phyloP scores from a whole-genome alignment of 1,140 invertebrate genomes.

The Limonius californicus region DNA sequence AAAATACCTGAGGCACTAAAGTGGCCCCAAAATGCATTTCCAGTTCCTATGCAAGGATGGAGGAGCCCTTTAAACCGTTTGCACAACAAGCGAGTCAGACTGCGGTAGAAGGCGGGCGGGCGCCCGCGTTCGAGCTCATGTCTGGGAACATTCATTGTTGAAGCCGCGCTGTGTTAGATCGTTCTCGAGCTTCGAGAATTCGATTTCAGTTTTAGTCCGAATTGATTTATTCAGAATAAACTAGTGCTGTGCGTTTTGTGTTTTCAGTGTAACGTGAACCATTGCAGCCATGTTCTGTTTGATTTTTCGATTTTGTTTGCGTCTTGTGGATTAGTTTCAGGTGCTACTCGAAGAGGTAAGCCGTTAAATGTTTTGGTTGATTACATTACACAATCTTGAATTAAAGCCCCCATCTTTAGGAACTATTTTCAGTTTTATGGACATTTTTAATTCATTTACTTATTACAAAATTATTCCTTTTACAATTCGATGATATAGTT shows the following conservation, averaged over 20 bases:
- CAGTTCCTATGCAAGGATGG: neutral
- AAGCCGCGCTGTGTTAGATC: slow-evolving; percentile 2
- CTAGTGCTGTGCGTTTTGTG: neutral
- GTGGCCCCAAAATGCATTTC: slow-evolving; percentile 3
- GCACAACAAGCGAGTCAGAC: slow-evolving; percentile 1
- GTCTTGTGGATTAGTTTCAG: slow-evolving; percentile 4
- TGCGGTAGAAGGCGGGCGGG: slow-evolving; percentile 7
- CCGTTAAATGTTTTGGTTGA: neutral
- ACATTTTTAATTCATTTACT: no score
- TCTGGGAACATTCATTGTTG: slow-evolving; percentile 11
- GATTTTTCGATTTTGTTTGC: neutral
- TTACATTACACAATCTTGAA: neutral
- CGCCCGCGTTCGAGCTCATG: slow-evolving; percentile 7
- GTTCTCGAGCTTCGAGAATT: slow-evolving; percentile 5
- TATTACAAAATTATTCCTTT: no score
- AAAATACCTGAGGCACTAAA: neutral
- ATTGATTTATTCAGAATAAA: neutral
- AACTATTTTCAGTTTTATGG: no score
- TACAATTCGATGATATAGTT: no score
- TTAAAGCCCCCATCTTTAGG: neutral
- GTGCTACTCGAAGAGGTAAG: neutral
- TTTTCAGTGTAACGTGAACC: neutral
- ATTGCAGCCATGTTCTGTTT: neutral
- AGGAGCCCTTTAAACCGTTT: slow-evolving; percentile 8
- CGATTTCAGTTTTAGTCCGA: neutral